Evolutionary conservation across 2,113 vertebrate genomes (phyloP).

Genomic region (Xiphophorus hellerii): DNA sequence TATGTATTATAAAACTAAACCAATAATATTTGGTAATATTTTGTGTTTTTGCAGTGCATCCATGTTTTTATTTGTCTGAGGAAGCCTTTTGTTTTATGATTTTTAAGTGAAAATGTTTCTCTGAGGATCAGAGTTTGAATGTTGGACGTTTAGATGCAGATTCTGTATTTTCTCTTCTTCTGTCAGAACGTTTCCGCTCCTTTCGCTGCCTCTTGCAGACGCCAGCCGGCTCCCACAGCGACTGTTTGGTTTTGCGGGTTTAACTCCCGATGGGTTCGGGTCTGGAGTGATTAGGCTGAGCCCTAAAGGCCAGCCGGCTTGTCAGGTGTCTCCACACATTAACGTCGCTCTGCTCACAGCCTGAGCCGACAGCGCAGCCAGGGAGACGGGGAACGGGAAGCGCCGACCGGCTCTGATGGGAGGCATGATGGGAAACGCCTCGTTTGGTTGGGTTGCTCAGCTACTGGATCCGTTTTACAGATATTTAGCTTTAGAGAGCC

Average conservation of each 20-base stretch:
- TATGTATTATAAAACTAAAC: too few species aligned
- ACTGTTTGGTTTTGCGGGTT: constrained; percentile 79
- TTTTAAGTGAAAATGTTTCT: constrained; percentile 4
- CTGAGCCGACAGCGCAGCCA: constrained; percentile 69
- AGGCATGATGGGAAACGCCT: constrained; percentile 5
- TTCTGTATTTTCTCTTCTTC: neutral
- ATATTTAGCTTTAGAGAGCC: neutral
- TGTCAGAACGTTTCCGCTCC: constrained; percentile 8
- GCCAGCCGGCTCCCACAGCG: constrained; percentile 73
- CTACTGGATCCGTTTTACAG: neutral
- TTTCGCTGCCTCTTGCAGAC: constrained; percentile 56
- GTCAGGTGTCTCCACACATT: constrained; percentile 77
- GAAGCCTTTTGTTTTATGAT: constrained; percentile 17
- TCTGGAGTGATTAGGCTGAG: constrained; percentile 76
- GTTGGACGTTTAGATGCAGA: neutral
- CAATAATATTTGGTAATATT: too few species aligned
- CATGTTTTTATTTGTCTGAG: constrained; percentile 1
- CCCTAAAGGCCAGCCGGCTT: constrained; percentile 71
- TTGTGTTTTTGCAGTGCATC: neutral
- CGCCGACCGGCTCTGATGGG: constrained; percentile 21
- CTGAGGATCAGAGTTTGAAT: neutral
- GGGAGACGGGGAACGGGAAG: constrained; percentile 33
- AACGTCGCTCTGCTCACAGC: constrained; percentile 69
- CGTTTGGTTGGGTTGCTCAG: constrained; percentile 18
- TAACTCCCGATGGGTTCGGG: constrained; percentile 73